A percentile compares a stretch with the other conserved stretches of the same genome.
These are phyloP conservation scores for Esox niger DNA, from an alignment of 2,113 vertebrate genomes.

Conservation along the genomic window DNA sequence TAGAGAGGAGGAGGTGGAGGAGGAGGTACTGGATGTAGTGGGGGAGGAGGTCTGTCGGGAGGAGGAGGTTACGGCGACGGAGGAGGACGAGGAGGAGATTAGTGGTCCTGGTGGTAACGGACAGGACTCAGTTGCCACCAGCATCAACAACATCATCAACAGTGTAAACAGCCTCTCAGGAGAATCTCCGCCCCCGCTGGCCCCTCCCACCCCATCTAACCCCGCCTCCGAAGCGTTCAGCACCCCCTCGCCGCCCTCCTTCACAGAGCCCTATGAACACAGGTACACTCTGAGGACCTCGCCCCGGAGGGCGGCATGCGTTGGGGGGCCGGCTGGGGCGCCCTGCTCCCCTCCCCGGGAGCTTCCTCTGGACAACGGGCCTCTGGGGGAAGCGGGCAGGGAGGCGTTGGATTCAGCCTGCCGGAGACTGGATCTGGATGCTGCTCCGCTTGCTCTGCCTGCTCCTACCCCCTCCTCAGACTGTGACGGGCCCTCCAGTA, in stretches of 20 bases:
- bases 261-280: conserved; percentile 92
- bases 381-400: conserved; percentile 78
- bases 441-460: conserved; percentile 25
- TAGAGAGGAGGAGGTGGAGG: conserved; percentile 83
- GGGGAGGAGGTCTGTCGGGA: conserved; percentile 82
- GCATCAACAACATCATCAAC: conserved; percentile 51
- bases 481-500: conserved; percentile 61
- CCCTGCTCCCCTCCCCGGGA: conserved; percentile 83
- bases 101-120: too few species aligned
- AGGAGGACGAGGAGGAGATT: conserved; percentile 41
- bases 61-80: conserved; percentile 76
- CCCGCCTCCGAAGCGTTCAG: conserved; percentile 63
- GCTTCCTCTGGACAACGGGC: conserved; percentile 85
- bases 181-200: conserved; percentile 77
- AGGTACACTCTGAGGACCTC: conserved; percentile 94
- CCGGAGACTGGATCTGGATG: conserved; percentile 63
- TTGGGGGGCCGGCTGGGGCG: conserved; percentile 65
- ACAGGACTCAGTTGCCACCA: conserved; percentile 49
- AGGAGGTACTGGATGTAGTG: conserved; percentile 88
- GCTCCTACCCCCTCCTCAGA: conserved; percentile 27
- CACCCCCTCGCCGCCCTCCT: conserved; percentile 63
- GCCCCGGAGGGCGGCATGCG: conserved; percentile 80
- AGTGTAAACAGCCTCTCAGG: conserved; percentile 79
- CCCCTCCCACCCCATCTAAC: conserved; percentile 65
- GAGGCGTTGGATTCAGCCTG: conserved; percentile 49